These are phyloP conservation scores for Metaphire vulgaris DNA, from an alignment of 1,140 invertebrate species.

Conservation along the genomic window DNA sequence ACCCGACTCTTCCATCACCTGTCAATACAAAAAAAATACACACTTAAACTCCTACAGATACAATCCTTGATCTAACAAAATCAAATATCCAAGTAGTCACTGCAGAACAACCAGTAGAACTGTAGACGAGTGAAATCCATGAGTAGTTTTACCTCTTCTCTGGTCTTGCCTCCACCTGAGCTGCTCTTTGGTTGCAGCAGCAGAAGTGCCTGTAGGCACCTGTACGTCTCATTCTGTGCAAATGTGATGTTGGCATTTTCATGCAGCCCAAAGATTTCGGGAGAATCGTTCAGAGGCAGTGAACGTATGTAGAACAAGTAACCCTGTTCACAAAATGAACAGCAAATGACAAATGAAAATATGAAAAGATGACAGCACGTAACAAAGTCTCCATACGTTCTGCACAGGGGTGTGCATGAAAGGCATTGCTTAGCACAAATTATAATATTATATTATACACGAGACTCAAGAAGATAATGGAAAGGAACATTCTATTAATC, in stretches of 20 bases:
- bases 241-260: conserved; percentile 64
- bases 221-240: conserved; percentile 64
- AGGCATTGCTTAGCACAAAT: no score
- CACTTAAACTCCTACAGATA: no score
- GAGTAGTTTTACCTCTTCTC: conserved; percentile 46
- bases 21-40: no score
- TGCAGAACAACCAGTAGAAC: no score
- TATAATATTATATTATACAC: no score
- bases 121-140: no score
- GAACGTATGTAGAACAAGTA: conserved; percentile 50
- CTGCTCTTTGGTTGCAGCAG: conserved; percentile 50
- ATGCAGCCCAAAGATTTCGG: conserved; percentile 54
- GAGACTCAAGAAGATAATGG: conserved; percentile 48
- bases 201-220: conserved; percentile 58
- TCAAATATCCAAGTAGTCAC: no score
- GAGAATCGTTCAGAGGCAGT: conserved; percentile 53
- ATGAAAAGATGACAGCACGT: no score
- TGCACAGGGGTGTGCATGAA: no score
- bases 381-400: no score
- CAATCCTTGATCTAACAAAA: no score
- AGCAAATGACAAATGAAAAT: background rate
- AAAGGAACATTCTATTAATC: background rate
- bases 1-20: conserved; percentile 51
- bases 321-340: conserved; percentile 34
- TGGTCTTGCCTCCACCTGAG: conserved; percentile 46